Conservation (phyloP, 2,888 invertebrate species). For the Slavum lentiscoides region DNA sequence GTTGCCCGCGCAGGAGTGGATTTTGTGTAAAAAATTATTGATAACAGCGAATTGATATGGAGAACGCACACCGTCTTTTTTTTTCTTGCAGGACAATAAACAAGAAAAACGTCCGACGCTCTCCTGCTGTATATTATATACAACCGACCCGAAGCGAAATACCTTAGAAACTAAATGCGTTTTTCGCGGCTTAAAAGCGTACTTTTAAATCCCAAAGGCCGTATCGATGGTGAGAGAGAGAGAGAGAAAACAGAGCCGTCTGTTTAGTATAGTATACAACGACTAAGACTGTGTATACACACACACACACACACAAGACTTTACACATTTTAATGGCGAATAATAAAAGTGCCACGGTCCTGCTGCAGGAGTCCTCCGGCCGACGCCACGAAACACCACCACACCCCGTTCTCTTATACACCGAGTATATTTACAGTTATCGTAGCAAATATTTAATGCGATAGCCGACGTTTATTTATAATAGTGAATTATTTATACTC, state of each 20-base stretch:
- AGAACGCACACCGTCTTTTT: background rate
- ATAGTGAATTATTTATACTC: conserved; percentile 18
- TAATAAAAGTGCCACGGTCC: background rate
- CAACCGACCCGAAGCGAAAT: background rate
- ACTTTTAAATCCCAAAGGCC: conserved; percentile 12
- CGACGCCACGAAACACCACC: too few relatives aligned
- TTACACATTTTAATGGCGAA: conserved; percentile 17
- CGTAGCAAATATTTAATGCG: conserved; percentile 21
- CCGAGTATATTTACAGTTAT: conserved; percentile 12
- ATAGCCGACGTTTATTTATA: conserved; percentile 12
- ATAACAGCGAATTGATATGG: background rate
- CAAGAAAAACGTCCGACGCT: background rate
- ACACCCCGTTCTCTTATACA: too few relatives aligned
- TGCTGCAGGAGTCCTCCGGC: background rate
- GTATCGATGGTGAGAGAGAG: background rate
- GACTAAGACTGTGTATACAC: too few relatives aligned
- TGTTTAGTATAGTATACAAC: background rate
- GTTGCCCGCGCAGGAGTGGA: too few relatives aligned
- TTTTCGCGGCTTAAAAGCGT: background rate
- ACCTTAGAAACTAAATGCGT: background rate
- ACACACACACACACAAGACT: background rate
- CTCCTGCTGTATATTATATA: background rate
- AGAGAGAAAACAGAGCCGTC: background rate
- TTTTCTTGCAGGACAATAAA: conserved; percentile 23
- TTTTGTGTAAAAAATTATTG: conserved; percentile 4